Base-by-base conservation (phyloP, 2,797 vertebrate genomes). In the Intellagama lesueurii region DNA sequence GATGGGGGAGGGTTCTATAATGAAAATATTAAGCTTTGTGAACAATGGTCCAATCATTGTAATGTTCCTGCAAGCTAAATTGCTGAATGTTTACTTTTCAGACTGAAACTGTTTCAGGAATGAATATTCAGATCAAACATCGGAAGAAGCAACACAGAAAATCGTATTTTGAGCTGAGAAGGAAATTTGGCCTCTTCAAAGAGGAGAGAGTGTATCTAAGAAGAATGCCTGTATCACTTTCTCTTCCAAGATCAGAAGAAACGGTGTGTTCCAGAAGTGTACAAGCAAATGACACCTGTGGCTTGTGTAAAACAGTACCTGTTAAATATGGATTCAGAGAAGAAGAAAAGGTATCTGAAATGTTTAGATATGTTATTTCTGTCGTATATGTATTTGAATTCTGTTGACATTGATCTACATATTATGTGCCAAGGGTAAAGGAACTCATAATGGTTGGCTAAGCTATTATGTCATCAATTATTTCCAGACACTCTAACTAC, bases 131-230 rank as follows among this genome's bases (percentile, higher is more conserved):
- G 90, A 85, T 76, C 90, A 91, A 87, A 88, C 89, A 80, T 69
- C 91, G 44, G 87, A 95, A 95, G 60, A 88, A 90, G 49, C 90
- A 89, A 81, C 82, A 78, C 52, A 75, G 93, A 94, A 95, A 94
- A 92, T 94, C 75, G 3, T 94, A 96, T 93, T 82, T 92, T 93
- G 94, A 96, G 92, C 89, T 97, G 90, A 97, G 96, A 94, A 95
- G 91, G 85, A 93, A 87, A 44, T 97, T 96, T 94, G 96, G 96
- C 81, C 94, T 98, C 32, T 92, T 35, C 83, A 97, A 96, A 92
- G 96, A 97, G 85, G 93, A 97, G 87, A 97, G 93, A 92, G 95
- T 98, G 35, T 94, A 88, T 79, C 95, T 98, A 60, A 96, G 64
- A 17, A 97, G 93, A 94, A 93, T 97, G 88, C 95, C 95, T 79